phyloP scores from a whole-genome alignment of 2,113 vertebrate genomes.

The rat (Rattus norvegicus) region DNA sequence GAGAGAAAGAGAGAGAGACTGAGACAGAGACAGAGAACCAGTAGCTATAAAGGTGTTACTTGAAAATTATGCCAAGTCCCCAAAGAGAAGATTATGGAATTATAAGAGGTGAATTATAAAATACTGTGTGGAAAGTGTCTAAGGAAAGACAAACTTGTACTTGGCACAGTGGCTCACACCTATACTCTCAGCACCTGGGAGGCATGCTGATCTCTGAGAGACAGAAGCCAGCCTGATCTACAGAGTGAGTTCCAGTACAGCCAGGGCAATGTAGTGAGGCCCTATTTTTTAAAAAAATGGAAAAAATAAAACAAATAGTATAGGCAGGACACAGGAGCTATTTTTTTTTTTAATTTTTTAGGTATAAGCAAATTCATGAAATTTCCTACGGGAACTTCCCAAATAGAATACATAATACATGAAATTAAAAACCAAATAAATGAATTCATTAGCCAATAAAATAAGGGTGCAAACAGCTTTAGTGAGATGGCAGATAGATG shows the following conservation, averaged over 20 bases:
- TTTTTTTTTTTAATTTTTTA: not conserved
- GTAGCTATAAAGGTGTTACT: not conserved
- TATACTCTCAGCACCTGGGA: not conserved
- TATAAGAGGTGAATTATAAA: not conserved
- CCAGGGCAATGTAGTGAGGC: not conserved
- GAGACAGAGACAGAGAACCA: too few relatives aligned
- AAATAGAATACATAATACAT: not conserved
- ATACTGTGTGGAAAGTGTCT: not conserved
- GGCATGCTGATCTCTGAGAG: not conserved
- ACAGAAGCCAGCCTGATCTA: not conserved
- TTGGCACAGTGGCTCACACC: not conserved
- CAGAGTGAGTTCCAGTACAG: not conserved
- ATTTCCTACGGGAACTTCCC: not conserved
- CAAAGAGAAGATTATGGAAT: not conserved
- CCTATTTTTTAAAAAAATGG: not conserved
- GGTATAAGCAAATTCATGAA: not conserved
- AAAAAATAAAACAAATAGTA: not conserved
- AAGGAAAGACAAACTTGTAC: not conserved
- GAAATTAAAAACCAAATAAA: not conserved
- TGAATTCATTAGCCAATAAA: not conserved
- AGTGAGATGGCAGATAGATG: not conserved
- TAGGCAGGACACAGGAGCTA: not conserved
- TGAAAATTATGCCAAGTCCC: not conserved
- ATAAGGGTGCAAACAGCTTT: not conserved
- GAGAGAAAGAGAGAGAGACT: too few relatives aligned